A percentile compares a stretch with the other conserved stretches of the same genome.
Evolutionary conservation across 2,888 invertebrate genomes (phyloP).

Genomic region (Lochmaea crataegi): DNA sequence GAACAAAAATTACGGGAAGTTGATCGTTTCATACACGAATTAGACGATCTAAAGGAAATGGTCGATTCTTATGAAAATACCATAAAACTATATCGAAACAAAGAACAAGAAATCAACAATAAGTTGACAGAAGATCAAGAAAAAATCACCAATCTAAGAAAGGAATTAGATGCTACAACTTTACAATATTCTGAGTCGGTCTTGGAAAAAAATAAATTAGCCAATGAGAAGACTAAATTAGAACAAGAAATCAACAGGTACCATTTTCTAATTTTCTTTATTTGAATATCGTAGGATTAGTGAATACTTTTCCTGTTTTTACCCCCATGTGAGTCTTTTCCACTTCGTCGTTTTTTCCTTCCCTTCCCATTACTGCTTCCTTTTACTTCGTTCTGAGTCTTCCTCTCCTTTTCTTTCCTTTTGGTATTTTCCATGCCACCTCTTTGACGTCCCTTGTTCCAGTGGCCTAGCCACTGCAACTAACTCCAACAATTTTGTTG

Average conservation of each 20-base stretch:
- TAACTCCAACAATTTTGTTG: no score
- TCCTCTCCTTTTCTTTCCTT: no score
- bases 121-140: conserved; percentile 63
- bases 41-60: conserved; percentile 63
- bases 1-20: conserved; percentile 67
- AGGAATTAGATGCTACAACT: conserved; percentile 77
- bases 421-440: no score
- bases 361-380: no score
- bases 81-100: conserved; percentile 55
- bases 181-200: conserved; percentile 80
- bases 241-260: conserved; percentile 72
- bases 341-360: no score
- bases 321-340: no score
- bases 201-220: conserved; percentile 78
- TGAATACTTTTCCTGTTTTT: no score
- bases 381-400: no score
- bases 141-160: conserved; percentile 69
- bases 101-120: conserved; percentile 54
- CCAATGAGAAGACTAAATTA: conserved; percentile 75
- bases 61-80: conserved; percentile 65
- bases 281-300: background rate
- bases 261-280: background rate
- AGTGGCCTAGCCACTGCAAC: no score
- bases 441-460: no score
- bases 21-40: conserved; percentile 65